These are phyloP conservation scores for Orcinus orca DNA, from an alignment of 2,113 vertebrate genomes.

Conservation along the genomic window DNA sequence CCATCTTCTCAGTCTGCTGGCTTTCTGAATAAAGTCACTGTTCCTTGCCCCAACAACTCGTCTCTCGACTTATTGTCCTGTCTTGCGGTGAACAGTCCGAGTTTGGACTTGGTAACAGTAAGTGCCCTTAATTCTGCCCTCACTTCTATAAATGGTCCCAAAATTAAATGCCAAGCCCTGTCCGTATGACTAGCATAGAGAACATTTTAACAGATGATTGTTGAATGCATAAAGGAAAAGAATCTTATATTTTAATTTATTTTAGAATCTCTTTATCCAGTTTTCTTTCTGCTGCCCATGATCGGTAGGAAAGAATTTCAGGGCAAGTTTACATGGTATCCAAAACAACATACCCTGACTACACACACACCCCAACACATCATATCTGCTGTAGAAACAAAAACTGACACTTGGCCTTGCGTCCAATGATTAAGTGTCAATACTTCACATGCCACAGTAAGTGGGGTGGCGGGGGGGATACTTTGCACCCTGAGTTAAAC, in stretches of 20 bases:
- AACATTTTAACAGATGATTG: neutral
- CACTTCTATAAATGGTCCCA: neutral
- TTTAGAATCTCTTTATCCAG: neutral
- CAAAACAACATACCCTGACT: neutral
- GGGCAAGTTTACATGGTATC: neutral
- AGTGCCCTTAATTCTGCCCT: neutral
- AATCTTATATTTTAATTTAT: neutral
- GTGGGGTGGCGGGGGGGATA: rapidly evolving
- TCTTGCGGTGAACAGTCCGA: neutral
- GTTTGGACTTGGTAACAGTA: neutral
- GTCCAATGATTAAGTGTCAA: neutral
- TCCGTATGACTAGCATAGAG: neutral
- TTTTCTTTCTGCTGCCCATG: neutral
- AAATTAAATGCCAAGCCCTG: neutral
- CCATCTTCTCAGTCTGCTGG: neutral
- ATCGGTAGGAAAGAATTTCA: neutral
- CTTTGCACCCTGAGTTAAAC: neutral
- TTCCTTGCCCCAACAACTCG: neutral
- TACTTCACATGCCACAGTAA: neutral
- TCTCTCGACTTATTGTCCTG: neutral
- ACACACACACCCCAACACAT: neutral
- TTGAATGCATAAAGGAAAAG: neutral
- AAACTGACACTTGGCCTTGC: neutral
- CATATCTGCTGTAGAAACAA: neutral
- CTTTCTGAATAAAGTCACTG: neutral